Conservation (phyloP, 2,888 invertebrate species). For the Papilio elwesi region DNA sequence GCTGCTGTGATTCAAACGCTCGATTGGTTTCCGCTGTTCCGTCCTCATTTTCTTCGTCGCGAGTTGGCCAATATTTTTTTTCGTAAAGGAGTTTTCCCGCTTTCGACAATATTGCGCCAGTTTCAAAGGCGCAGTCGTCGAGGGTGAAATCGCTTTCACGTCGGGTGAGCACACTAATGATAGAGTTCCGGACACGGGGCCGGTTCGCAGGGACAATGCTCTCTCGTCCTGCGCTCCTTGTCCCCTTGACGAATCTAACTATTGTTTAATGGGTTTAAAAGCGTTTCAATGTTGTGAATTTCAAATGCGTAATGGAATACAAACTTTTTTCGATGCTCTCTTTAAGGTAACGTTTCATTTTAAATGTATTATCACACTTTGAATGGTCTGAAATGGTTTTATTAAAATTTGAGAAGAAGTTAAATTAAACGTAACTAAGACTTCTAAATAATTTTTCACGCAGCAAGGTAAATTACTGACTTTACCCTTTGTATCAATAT, state of each 20-base stretch:
- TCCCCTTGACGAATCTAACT: constrained; percentile 71
- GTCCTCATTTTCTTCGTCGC: constrained; percentile 75
- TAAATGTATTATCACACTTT: background rate
- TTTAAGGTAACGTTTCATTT: constrained; percentile 2
- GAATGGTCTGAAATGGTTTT: background rate
- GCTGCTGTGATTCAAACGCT: constrained; percentile 69
- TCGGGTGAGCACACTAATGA: constrained; percentile 84
- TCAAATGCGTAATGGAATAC: constrained; percentile 51
- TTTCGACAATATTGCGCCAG: constrained; percentile 82
- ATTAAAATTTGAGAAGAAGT: background rate
- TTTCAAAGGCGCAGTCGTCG: constrained; percentile 75
- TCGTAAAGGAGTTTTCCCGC: constrained; percentile 78
- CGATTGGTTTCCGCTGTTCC: constrained; percentile 77
- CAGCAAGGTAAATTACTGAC: no score
- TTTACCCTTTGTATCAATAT: background rate
- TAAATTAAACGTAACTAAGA: background rate
- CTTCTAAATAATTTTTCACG: no score
- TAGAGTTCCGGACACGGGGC: constrained; percentile 76
- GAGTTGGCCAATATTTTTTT: constrained; percentile 73
- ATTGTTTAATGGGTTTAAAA: constrained; percentile 74
- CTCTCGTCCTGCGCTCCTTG: constrained; percentile 47
- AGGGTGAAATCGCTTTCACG: constrained; percentile 81
- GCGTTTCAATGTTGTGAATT: constrained; percentile 67
- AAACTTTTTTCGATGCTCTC: constrained; percentile 35
- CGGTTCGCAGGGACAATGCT: constrained; percentile 53